Evolutionary conservation across 92 coral and sea anemone genomes (phyloP).

Genomic region (Virgularia gustaviana): DNA sequence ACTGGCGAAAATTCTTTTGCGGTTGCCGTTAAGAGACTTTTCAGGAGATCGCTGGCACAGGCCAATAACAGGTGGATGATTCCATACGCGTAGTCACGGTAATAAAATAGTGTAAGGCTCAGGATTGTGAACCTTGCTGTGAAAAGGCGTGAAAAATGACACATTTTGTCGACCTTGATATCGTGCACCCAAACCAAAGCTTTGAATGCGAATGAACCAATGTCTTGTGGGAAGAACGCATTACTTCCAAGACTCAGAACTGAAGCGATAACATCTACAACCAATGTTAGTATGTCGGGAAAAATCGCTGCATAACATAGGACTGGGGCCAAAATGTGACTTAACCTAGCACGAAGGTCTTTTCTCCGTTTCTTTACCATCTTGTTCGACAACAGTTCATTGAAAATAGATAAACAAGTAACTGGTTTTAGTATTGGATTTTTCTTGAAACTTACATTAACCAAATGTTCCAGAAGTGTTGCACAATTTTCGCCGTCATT

Average conservation of each 20-base stretch:
- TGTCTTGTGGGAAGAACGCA: slow-evolving; percentile 15
- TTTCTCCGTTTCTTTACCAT: slow-evolving; percentile 6
- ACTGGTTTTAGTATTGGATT: neutral
- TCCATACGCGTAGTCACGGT: slow-evolving; percentile 20
- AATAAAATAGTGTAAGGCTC: slow-evolving; percentile 27
- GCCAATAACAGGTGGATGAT: slow-evolving; percentile 21
- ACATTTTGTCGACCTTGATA: neutral
- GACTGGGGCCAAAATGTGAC: slow-evolving; percentile 1
- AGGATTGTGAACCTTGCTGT: slow-evolving; percentile 23
- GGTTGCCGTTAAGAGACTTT: neutral
- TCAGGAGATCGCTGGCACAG: slow-evolving; percentile 22
- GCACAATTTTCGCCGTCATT: slow-evolving; percentile 7
- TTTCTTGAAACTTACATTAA: slow-evolving; percentile 10
- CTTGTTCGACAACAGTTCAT: slow-evolving; percentile 6
- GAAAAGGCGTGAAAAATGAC: slow-evolving; percentile 18
- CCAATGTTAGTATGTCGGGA: neutral
- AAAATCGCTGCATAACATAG: slow-evolving; percentile 1
- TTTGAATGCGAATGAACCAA: slow-evolving; percentile 11
- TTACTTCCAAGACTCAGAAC: slow-evolving; percentile 17
- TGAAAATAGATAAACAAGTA: slow-evolving; percentile 16
- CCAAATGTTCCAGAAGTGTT: neutral
- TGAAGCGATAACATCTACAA: slow-evolving; percentile 18
- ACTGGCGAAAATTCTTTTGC: neutral
- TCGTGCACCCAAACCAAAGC: slow-evolving; percentile 5
- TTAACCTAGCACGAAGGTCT: slow-evolving; percentile 7